Evolutionary conservation across 2,888 invertebrate species (phyloP).

Genomic region (Drosophila prolongata): DNA sequence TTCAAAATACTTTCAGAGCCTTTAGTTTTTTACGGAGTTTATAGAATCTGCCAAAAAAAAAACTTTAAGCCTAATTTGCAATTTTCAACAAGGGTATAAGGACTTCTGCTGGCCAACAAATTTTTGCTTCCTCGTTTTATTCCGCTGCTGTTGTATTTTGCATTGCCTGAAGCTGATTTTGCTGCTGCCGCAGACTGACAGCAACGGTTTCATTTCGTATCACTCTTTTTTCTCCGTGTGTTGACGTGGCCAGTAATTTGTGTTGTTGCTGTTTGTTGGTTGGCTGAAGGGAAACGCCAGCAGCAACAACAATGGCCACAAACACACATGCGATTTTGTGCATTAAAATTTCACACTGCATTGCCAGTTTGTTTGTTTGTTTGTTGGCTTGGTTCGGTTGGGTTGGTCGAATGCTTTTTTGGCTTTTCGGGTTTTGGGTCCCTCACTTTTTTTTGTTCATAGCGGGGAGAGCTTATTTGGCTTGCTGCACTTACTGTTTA

Average conservation of each 20-base stretch:
- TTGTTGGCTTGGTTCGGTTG: constrained; percentile 25
- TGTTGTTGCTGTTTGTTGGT: constrained; percentile 63
- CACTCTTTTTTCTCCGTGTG: constrained; percentile 20
- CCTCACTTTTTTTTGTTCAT: constrained; percentile 38
- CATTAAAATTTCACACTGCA: constrained; percentile 73
- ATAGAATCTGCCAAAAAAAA: too few relatives aligned
- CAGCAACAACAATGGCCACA: constrained; percentile 30
- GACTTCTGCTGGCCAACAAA: neutral
- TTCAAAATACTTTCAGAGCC: too few relatives aligned
- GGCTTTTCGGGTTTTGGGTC: constrained; percentile 51
- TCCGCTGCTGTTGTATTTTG: constrained; percentile 40
- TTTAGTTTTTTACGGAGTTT: too few relatives aligned
- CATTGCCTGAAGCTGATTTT: constrained; percentile 50
- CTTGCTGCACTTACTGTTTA: constrained; percentile 50
- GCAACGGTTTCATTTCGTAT: constrained; percentile 53
- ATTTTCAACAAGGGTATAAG: neutral
- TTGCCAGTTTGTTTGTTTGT: constrained; percentile 26
- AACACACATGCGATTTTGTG: constrained; percentile 55
- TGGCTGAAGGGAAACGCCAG: constrained; percentile 54
- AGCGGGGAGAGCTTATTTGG: constrained; percentile 18
- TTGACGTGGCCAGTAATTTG: constrained; percentile 43
- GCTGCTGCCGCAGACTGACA: constrained; percentile 64
- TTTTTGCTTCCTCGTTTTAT: constrained; percentile 7
- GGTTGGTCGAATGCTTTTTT: constrained; percentile 57
- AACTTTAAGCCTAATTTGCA: too few relatives aligned